phyloP scores from a whole-genome alignment of 2,797 vertebrate species.

The Aulostomus chinensis region DNA sequence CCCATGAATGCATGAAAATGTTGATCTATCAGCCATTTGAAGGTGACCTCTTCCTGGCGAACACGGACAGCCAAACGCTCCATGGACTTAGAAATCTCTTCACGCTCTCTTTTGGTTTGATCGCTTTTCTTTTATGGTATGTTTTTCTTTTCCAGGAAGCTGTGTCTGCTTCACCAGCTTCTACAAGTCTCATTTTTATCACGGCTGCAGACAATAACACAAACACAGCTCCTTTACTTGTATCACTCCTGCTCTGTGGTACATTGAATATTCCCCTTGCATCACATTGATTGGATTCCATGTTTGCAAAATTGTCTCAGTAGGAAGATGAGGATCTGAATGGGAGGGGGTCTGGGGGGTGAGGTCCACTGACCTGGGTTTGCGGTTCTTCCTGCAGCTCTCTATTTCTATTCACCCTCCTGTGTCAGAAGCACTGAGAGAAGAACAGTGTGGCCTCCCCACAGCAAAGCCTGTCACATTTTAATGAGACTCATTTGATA shows the following conservation, averaged over 20 bases:
- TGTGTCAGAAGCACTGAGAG: slow-evolving; percentile 9
- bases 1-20: too few relatives aligned
- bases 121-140: too few relatives aligned
- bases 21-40: too few relatives aligned
- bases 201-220: background rate
- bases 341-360: too few relatives aligned
- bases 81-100: too few relatives aligned
- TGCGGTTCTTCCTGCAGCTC: slow-evolving; percentile 14
- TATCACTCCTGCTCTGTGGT: slow-evolving; percentile 21
- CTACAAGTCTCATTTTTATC: too few relatives aligned
- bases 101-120: too few relatives aligned
- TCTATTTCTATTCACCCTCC: slow-evolving; percentile 16
- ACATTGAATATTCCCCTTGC: slow-evolving; percentile 31
- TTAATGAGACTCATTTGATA: slow-evolving; percentile 46
- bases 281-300: slow-evolving; percentile 21
- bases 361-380: slow-evolving; percentile 19
- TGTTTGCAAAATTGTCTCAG: background rate
- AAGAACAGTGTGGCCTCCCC: slow-evolving; percentile 14
- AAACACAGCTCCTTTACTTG: slow-evolving; percentile 22
- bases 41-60: too few relatives aligned
- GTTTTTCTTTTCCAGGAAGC: too few relatives aligned
- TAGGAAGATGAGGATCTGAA: slow-evolving; percentile 2
- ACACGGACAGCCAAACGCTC: too few relatives aligned
- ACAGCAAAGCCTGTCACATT: slow-evolving; percentile 24
- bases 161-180: too few relatives aligned